Percentiles rank a stretch among this genome's conserved stretches.
These are phyloP conservation scores for Cheilosia urbana DNA, from an alignment of 2,888 invertebrate species.

Conservation along the genomic window DNA sequence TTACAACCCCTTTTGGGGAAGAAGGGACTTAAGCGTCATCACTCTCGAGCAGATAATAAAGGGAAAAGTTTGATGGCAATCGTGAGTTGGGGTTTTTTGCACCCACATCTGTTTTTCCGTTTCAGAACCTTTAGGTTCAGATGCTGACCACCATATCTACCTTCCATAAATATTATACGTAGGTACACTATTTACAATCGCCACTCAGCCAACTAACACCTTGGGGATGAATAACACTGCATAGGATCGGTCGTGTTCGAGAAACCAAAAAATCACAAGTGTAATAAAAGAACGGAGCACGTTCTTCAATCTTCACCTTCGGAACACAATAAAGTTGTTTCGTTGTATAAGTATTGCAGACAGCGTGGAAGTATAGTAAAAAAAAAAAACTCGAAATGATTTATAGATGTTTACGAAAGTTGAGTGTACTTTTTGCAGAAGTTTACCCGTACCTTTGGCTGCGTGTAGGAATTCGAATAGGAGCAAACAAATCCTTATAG, in stretches of 20 bases:
- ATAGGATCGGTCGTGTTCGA: not conserved
- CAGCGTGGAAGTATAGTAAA: slow-evolving; percentile 20
- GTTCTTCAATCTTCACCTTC: slow-evolving; percentile 54
- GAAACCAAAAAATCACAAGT: slow-evolving; percentile 5
- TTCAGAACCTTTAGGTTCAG: slow-evolving; percentile 12
- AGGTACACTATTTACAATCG: too few species aligned
- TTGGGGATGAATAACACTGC: too few species aligned
- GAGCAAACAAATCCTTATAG: slow-evolving; percentile 34
- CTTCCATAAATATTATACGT: too few species aligned
- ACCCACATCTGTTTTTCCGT: slow-evolving; percentile 33
- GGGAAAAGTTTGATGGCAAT: slow-evolving; percentile 60
- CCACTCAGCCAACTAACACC: too few species aligned
- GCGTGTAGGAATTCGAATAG: slow-evolving; percentile 29
- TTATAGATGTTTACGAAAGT: slow-evolving; percentile 66
- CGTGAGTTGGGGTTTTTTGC: slow-evolving; percentile 37
- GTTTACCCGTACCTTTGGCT: slow-evolving; percentile 10
- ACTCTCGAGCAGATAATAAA: slow-evolving; percentile 65
- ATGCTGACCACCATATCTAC: slow-evolving; percentile 34
- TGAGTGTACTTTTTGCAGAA: slow-evolving; percentile 61
- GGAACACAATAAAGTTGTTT: slow-evolving; percentile 58
- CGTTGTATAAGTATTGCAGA: slow-evolving; percentile 12
- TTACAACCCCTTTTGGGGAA: slow-evolving; percentile 50
- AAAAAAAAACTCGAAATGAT: slow-evolving; percentile 37
- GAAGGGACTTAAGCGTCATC: slow-evolving; percentile 63
- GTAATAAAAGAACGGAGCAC: slow-evolving; percentile 39